phyloP scores from a whole-genome alignment of 2,888 invertebrate species.

The Neoitamus cyanurus region DNA sequence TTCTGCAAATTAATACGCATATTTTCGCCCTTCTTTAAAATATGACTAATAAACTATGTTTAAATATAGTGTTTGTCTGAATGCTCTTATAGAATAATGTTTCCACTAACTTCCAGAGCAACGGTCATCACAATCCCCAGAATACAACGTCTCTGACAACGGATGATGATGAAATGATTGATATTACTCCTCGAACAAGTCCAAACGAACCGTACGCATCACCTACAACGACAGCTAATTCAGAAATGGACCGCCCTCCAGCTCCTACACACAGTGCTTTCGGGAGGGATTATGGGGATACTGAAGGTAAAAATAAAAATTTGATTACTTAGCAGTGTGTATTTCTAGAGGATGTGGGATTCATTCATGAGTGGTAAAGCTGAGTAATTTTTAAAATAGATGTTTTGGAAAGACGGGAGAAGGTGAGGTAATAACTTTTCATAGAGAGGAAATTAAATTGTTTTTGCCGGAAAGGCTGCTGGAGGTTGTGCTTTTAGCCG shows the following conservation, averaged over 20 bases:
- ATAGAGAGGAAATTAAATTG: background rate
- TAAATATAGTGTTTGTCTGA: background rate
- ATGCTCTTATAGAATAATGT: background rate
- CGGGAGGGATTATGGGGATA: constrained; percentile 57
- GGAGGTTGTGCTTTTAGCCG: background rate
- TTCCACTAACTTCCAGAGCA: background rate
- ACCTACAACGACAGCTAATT: constrained; percentile 53
- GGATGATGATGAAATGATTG: constrained; percentile 75
- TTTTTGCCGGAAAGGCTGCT: background rate
- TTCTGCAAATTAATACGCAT: background rate
- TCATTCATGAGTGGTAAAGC: background rate
- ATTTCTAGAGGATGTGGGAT: background rate
- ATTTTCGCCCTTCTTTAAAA: background rate
- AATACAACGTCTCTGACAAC: constrained; percentile 60
- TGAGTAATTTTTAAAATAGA: background rate
- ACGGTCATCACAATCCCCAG: constrained; percentile 26
- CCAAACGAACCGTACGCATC: constrained; percentile 59
- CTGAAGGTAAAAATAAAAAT: constrained; percentile 53
- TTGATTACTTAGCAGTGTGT: background rate
- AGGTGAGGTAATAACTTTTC: background rate
- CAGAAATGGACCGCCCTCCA: constrained; percentile 56
- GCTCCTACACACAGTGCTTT: constrained; percentile 63
- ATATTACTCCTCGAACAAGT: constrained; percentile 71
- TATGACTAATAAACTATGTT: background rate
- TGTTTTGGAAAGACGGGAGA: background rate